A percentile compares a stretch with the other conserved stretches of the same genome.
Evolutionary conservation across 1,140 invertebrate genomes (phyloP).

Genomic region (Sarcophaga bullata): DNA sequence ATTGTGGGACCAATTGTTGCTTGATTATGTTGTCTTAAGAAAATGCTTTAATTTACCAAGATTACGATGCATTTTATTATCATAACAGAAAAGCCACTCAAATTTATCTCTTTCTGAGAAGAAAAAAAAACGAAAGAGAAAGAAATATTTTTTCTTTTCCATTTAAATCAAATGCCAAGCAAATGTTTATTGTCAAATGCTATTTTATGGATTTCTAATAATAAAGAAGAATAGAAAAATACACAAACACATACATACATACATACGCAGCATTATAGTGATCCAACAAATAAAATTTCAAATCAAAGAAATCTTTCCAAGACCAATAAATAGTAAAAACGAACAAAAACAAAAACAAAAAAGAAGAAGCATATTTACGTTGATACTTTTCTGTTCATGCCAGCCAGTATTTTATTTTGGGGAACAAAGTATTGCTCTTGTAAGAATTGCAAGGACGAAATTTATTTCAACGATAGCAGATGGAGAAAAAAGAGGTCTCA

Average conservation of each 20-base stretch:
- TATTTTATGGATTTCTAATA: neutral
- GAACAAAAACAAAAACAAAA: neutral
- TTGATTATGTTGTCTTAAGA: too few species aligned
- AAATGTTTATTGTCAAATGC: constrained; percentile 13
- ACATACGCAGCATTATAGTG: too few species aligned
- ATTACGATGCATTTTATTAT: too few species aligned
- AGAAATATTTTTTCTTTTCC: too few species aligned
- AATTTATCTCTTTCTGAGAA: too few species aligned
- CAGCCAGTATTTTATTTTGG: neutral
- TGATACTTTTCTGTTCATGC: neutral
- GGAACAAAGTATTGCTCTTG: neutral
- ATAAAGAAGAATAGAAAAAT: constrained; percentile 13
- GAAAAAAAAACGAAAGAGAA: too few species aligned
- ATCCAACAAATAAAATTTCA: too few species aligned
- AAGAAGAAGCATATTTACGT: too few species aligned
- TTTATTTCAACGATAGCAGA: too few species aligned
- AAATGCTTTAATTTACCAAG: too few species aligned
- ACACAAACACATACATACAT: neutral
- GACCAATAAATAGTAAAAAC: constrained; percentile 30
- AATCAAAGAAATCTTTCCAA: constrained; percentile 24
- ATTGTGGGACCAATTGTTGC: too few species aligned
- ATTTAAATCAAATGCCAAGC: constrained; percentile 2
- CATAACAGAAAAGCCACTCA: too few species aligned
- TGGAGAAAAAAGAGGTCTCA: neutral
- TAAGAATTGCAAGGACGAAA: neutral